Conservation (phyloP, 1,140 invertebrate species). For the Drosophila hydei region DNA sequence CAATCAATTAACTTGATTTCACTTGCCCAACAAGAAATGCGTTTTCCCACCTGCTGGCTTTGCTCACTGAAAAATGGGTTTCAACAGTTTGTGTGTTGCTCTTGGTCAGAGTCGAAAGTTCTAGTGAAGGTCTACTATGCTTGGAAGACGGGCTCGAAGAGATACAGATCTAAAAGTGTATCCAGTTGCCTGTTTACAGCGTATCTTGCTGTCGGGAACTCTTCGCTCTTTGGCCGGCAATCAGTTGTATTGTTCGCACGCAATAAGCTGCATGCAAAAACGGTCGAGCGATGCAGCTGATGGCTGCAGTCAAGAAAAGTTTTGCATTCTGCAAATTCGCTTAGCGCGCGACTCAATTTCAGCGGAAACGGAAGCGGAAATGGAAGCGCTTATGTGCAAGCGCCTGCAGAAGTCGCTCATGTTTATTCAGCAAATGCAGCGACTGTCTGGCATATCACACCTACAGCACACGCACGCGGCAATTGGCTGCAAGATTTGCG, state of each 20-base stretch:
- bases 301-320: conserved; percentile 15
- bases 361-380: conserved; percentile 29
- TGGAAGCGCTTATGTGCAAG: conserved; percentile 40
- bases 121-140: too few relatives aligned
- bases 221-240: not conserved
- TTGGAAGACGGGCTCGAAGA: too few relatives aligned
- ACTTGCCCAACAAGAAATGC: not conserved
- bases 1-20: conserved; percentile 8
- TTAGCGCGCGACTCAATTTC: conserved; percentile 64
- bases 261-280: conserved; percentile 8
- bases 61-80: not conserved
- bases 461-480: not conserved
- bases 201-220: too few relatives aligned
- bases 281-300: not conserved
- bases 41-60: not conserved
- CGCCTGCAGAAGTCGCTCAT: conserved; percentile 49
- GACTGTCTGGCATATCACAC: conserved; percentile 13
- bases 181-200: too few relatives aligned
- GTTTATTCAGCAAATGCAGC: conserved; percentile 59
- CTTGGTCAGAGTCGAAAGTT: too few relatives aligned
- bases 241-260: conserved; percentile 29
- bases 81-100: too few relatives aligned
- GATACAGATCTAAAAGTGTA: too few relatives aligned
- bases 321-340: conserved; percentile 31
- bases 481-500: conserved; percentile 37